Conservation (phyloP, 2,797 vertebrate species). For the Dermochelys coriacea region DNA sequence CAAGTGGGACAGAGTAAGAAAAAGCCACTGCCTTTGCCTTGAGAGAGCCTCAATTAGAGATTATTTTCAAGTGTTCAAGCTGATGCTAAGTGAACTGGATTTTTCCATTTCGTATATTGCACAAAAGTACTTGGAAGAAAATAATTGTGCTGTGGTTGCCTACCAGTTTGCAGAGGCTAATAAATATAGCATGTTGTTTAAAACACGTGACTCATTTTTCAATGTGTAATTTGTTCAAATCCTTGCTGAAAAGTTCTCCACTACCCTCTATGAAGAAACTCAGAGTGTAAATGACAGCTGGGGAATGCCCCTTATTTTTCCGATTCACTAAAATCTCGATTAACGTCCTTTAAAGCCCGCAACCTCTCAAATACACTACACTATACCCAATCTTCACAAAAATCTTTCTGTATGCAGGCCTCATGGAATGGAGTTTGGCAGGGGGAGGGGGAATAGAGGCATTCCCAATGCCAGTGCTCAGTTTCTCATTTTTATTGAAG, state of each 20-base stretch:
- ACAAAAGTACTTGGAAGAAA: neutral
- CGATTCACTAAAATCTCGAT: neutral
- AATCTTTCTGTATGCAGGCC: neutral
- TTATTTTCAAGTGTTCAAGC: neutral
- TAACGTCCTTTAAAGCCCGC: neutral
- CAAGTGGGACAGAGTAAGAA: neutral
- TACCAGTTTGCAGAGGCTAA: neutral
- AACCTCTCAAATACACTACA: neutral
- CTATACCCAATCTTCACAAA: neutral
- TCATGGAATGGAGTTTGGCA: neutral
- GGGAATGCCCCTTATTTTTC: accelerated
- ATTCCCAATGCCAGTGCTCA: neutral
- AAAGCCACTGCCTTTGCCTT: neutral
- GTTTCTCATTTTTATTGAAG: neutral
- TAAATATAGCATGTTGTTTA: neutral
- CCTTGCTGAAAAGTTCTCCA: neutral
- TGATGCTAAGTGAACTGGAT: neutral
- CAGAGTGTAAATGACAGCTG: neutral
- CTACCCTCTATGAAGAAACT: neutral
- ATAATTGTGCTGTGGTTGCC: neutral
- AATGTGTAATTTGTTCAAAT: neutral
- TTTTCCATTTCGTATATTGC: neutral
- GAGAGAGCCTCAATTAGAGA: neutral
- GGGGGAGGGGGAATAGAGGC: neutral
- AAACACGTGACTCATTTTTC: neutral